Evolutionary conservation across 2,888 invertebrate species (phyloP), one percentile per base, ranked within the genome.

Genomic region (Eudemis profundana): DNA sequence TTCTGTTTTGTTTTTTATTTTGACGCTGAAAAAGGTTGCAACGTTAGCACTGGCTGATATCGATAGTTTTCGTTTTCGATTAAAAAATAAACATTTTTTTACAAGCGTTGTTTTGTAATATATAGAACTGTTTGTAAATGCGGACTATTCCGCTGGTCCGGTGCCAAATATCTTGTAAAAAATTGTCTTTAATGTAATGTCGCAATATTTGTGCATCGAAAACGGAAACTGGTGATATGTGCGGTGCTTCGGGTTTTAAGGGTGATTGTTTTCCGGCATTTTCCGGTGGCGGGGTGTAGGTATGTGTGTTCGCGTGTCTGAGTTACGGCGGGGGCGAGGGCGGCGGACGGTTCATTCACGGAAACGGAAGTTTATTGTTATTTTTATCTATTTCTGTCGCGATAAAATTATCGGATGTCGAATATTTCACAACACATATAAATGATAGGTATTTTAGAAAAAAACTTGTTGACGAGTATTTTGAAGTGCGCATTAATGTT

Each of bases 11-110:
- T 63, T 56, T 62, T 44, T 19, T n/a, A n/a, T 36, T 50, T 38
- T 50, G 46, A 47, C n/a, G 56, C 65, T 65, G 65, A 27, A 65
- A 59, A 51, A 64, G 50, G 36, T 64, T 44, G 56, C 19, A 17
- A 12, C 44, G 57, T 64, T 62, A 54, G 40, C 50, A 59, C 64
- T 64, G 57, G 50, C 50, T 23, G 38, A 29, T n/a, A 19, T 44
- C 19, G 17, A 42, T 33, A 64, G 44, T 51, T 64, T 50, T 51
- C 17, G 38, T 57, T 54, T 56, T 42, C 57, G 64, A 57, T 59
- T 0, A 17, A 2, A 36, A 4, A 40, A 4, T 7, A 7, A 53
- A n/a, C 0, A 1, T 3, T 1, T 19, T 17, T 40, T 17, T 15
- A 5, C 14, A 17, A 40, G 42, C 17, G 42, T 15, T 17, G 1